Conservation (phyloP, 2,797 vertebrate species). For the Novumbra hubbsi region DNA sequence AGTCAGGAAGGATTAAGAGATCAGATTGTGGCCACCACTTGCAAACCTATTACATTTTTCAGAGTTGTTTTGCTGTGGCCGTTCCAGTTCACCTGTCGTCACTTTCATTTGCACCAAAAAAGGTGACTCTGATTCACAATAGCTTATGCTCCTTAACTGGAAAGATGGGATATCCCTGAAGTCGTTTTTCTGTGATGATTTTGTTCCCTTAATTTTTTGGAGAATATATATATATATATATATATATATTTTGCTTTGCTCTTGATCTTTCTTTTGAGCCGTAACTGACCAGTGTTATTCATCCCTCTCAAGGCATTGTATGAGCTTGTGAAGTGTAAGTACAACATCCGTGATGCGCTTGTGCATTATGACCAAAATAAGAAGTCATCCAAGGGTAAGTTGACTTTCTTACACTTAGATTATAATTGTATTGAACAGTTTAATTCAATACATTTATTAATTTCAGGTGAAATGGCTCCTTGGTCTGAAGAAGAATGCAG, state of each 20-base stretch:
- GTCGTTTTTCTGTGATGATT: too few species aligned
- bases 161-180: too few species aligned
- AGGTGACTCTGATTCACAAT: too few species aligned
- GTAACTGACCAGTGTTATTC: constrained; percentile 1
- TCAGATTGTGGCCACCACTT: too few species aligned
- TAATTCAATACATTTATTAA: background rate
- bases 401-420: background rate
- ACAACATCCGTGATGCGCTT: constrained; percentile 78
- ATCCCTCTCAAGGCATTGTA: constrained; percentile 74
- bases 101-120: too few species aligned
- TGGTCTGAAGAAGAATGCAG: constrained; percentile 90
- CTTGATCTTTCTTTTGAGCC: background rate
- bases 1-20: too few species aligned
- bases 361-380: constrained; percentile 77
- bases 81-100: too few species aligned
- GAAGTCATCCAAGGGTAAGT: constrained; percentile 78
- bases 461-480: constrained; percentile 77
- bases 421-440: background rate
- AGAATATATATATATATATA: too few species aligned
- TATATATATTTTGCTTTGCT: background rate
- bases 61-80: too few species aligned
- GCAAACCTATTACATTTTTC: too few species aligned
- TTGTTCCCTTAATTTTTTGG: too few species aligned
- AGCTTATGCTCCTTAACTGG: too few species aligned
- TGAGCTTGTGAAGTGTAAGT: constrained; percentile 83